Percentiles rank a stretch among this genome's conserved stretches.
phyloP scores from a whole-genome alignment of 2,888 invertebrate species.

The Portevinia maculata region DNA sequence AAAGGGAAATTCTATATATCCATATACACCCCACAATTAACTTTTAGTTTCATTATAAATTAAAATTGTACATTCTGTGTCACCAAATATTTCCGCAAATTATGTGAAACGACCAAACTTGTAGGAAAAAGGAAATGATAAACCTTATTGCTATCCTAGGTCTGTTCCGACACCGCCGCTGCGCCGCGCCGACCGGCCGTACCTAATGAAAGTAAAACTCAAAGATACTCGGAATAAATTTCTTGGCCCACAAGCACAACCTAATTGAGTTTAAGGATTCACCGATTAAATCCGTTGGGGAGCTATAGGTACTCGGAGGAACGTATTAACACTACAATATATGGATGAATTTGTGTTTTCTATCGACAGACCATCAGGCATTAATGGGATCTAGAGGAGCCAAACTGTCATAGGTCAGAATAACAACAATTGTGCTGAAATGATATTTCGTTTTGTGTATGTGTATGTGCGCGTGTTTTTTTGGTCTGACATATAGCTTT shows the following conservation, averaged over 20 bases:
- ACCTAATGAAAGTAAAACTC: slow-evolving; percentile 51
- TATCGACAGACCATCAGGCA: slow-evolving; percentile 21
- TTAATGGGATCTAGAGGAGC: slow-evolving; percentile 20
- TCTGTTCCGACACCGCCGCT: not conserved
- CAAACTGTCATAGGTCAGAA: slow-evolving; percentile 46
- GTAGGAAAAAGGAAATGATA: slow-evolving; percentile 8
- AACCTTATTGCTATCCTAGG: not conserved
- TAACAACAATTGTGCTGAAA: slow-evolving; percentile 52
- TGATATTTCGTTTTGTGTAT: slow-evolving; percentile 39
- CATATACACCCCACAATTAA: too few relatives aligned
- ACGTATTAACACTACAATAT: slow-evolving; percentile 31
- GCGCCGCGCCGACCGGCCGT: too few relatives aligned
- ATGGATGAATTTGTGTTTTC: slow-evolving; percentile 41
- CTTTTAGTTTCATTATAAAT: slow-evolving; percentile 42
- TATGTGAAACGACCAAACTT: slow-evolving; percentile 34
- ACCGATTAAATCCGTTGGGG: slow-evolving; percentile 35
- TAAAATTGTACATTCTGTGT: slow-evolving; percentile 59
- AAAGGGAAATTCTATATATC: too few relatives aligned
- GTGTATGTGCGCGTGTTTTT: slow-evolving; percentile 13
- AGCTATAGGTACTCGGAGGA: slow-evolving; percentile 17
- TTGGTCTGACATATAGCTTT: slow-evolving; percentile 8
- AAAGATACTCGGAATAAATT: slow-evolving; percentile 60
- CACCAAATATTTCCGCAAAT: slow-evolving; percentile 58
- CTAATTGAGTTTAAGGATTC: slow-evolving; percentile 65
- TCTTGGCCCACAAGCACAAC: slow-evolving; percentile 23